Evolutionary conservation across 2,797 vertebrate species (phyloP).

Genomic region (Halcyon badia): DNA sequence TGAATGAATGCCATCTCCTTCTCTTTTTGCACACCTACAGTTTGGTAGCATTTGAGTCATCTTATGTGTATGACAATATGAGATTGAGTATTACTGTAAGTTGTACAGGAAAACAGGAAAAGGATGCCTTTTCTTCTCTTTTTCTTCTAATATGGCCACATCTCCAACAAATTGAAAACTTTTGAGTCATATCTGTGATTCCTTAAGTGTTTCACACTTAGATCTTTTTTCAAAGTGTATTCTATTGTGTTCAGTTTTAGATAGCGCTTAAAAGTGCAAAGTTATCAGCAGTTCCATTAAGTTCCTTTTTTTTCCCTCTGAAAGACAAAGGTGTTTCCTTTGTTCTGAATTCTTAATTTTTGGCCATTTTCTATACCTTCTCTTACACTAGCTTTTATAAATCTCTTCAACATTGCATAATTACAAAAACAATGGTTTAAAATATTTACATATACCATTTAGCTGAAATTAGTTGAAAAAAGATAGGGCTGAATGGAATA

Average conservation of each 20-base stretch:
- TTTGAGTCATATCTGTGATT: background rate
- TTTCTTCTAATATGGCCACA: background rate
- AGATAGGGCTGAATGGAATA: background rate
- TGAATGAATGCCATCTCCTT: background rate
- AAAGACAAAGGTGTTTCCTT: background rate
- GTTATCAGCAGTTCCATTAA: conserved; percentile 23
- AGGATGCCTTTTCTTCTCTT: background rate
- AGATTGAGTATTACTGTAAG: background rate
- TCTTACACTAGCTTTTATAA: background rate
- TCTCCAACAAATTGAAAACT: background rate
- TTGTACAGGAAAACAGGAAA: background rate
- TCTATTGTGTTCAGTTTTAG: conserved; percentile 39
- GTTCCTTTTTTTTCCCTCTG: background rate
- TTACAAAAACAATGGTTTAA: background rate
- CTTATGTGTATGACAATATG: background rate
- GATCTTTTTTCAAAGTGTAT: conserved; percentile 3
- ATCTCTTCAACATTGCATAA: background rate
- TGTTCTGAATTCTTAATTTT: background rate
- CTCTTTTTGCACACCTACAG: background rate
- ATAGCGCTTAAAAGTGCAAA: background rate
- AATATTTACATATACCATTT: background rate
- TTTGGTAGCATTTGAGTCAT: background rate
- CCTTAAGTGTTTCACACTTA: background rate
- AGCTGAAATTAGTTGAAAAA: background rate
- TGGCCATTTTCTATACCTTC: background rate